Evolutionary conservation across 2,797 vertebrate species (phyloP), one percentile per base, ranked within the genome.

Genomic region (Tamandua tetradactyla): DNA sequence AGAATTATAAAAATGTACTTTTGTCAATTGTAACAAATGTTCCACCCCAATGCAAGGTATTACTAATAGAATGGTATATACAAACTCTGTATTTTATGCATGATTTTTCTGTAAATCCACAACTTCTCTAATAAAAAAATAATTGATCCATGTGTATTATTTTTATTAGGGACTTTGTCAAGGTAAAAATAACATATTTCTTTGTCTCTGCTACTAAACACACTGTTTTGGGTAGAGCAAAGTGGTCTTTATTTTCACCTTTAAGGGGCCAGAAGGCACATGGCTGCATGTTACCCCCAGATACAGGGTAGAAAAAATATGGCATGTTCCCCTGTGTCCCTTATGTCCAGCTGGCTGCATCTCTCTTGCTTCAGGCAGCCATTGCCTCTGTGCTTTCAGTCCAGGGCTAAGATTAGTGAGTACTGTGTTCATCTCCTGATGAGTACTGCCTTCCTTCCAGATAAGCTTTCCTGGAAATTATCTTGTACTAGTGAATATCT

Each of bases 121-220:
- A 22, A 55, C 52, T 55, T 55, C 52, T 55, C 52, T 55, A 55
- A 17, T 55, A 55, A 55, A 55, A 55, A 55, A 18, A 55, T 93
- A 92, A 94, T 97, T 94, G 78, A 78, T 94, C 61, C 62, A 96
- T 94, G 87, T 96, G 95, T 94, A 96, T 97, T 96, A 97, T 94
- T 94, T 97, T 95, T 95, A 97, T 93, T 95, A 95, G 88, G 17
- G 92, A 78, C 66, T 91, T 95, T 95, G 95, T 93, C 95, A 95
- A 81, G 55, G 40, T 87, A 49, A 95, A n/a, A 97, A 94, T 94
- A 96, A 93, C 83, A 95, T 88, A 87, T 93, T 95, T 95, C 83
- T 74, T 86, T 81, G 90, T 92, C 62, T 87, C 76, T 71, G 47
- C 74, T 76, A 92, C 68, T 25, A 52, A 96, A 68, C 80, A 95